Base-by-base conservation (phyloP, 2,888 invertebrate species). In the Leucozona laternaria region DNA sequence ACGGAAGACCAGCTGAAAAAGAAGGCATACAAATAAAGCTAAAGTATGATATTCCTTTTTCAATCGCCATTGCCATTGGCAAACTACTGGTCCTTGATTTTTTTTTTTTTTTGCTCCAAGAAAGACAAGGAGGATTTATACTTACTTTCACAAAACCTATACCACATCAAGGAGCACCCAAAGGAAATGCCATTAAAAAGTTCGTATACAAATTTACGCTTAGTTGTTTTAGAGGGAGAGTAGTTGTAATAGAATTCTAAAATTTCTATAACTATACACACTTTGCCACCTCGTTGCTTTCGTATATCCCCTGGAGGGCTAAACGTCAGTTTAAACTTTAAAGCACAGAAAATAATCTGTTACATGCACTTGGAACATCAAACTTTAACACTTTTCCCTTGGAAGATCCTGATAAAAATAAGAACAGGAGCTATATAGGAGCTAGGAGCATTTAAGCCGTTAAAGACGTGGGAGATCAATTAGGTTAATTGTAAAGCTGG, bases 401-500 rank as follows among this genome's bases (percentile, higher is more conserved):
- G 28, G 6, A n/a, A 25, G 50, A 37, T 20, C 17, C 13, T 34
- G 13, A 17, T 7, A n/a, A 13, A 0, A 28, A 2, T 11, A 48
- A 31, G 7, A 7, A 17, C 20, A 28, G 53, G 57, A 17, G n/a
- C 17, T n/a, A n/a, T n/a, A n/a, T n/a, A n/a, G n/a, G n/a, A n/a
- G n/a, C n/a, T 28, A 28, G 53, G 57, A 17, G n/a, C 17, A 20
- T 43, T 17, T 66, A 25, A 76, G 55, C 48, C 68, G 22, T 73
- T 48, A 70, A 70, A 57, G 68, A 66, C 72, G 70, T 57, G 68
- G 62, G 68, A 73, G 85, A 85, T 80, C 86, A 86, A 86, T 86
- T 86, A 86, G 86, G 82, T 82, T 86, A 86, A 86, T 86, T 86
- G 86, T 82, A 79, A 80, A 78, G 82, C 75, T 79, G 58, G 64